phyloP scores from a whole-genome alignment of 2,113 vertebrate species.

The Bubalus kerabau region DNA sequence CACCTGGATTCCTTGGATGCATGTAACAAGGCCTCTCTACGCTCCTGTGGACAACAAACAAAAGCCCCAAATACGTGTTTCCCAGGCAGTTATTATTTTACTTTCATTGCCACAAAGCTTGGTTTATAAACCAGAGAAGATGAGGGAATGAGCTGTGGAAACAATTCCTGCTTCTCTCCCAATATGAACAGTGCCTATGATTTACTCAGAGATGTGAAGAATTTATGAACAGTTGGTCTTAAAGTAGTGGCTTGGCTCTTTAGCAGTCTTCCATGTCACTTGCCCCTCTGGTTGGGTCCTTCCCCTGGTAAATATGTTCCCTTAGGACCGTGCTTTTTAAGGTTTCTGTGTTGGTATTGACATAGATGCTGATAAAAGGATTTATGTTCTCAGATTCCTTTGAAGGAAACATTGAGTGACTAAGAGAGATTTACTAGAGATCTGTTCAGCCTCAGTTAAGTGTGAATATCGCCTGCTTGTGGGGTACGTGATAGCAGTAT shows the following conservation, averaged over 20 bases:
- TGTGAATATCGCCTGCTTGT: not conserved
- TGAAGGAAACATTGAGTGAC: conserved; percentile 24
- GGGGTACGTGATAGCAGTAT: not conserved
- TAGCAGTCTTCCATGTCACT: not conserved
- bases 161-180: not conserved
- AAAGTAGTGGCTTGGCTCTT: not conserved
- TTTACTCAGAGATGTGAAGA: not conserved
- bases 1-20: not conserved
- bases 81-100: not conserved
- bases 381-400: not conserved
- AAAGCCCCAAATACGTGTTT: not conserved
- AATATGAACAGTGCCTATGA: accelerated
- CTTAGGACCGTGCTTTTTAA: not conserved
- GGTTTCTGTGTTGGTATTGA: not conserved
- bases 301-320: not conserved
- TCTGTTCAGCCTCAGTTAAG: not conserved
- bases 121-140: not conserved
- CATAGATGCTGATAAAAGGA: not conserved
- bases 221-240: not conserved
- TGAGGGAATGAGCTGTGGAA: not conserved
- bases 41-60: not conserved
- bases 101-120: not conserved
- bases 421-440: not conserved
- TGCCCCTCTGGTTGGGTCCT: not conserved
- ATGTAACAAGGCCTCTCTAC: not conserved